These are phyloP conservation scores for Propithecus deckenii DNA, from an alignment of 2,797 vertebrate species.

Conservation along the genomic window DNA sequence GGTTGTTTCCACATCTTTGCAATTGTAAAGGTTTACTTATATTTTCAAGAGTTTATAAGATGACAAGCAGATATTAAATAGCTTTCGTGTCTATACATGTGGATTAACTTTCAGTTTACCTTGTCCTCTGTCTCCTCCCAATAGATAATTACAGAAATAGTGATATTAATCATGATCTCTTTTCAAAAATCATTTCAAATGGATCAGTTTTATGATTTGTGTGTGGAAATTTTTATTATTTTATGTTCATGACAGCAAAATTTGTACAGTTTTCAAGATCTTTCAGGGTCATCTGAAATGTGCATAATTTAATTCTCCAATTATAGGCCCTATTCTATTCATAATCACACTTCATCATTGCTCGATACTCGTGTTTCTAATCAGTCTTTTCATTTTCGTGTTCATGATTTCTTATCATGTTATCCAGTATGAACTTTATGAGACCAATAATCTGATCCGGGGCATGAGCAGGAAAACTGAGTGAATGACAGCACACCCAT, in stretches of 20 bases:
- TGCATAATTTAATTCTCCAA: background rate
- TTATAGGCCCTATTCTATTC: background rate
- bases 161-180: background rate
- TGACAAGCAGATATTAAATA: background rate
- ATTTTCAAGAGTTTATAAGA: background rate
- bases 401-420: slow-evolving; percentile 58
- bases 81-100: background rate
- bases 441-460: slow-evolving; percentile 25
- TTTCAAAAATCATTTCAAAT: background rate
- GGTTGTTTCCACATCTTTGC: too few relatives aligned
- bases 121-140: background rate
- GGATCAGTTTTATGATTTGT: background rate
- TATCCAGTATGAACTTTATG: slow-evolving; percentile 53
- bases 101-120: background rate
- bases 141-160: background rate
- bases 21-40: background rate
- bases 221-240: background rate
- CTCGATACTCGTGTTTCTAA: slow-evolving; percentile 9
- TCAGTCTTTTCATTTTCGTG: slow-evolving; percentile 61
- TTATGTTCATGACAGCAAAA: background rate
- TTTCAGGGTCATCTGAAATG: background rate
- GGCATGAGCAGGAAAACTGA: slow-evolving; percentile 49
- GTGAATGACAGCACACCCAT: background rate
- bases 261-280: background rate
- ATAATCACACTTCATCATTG: background rate